Conservation (phyloP, 2,888 invertebrate species). For the Erebia epiphron region DNA sequence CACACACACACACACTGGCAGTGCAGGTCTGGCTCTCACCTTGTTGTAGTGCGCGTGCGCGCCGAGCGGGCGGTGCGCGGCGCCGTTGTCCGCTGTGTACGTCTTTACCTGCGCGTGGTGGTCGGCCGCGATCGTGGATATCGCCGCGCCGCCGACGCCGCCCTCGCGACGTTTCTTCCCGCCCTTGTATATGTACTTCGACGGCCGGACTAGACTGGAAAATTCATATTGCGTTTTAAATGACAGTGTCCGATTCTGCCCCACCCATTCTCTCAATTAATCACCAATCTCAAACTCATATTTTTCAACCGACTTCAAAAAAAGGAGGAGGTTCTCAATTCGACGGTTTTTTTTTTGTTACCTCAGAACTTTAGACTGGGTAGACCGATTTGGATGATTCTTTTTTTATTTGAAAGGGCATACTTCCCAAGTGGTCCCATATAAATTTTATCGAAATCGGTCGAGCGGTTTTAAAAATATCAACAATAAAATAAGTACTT, state of each 20-base stretch:
- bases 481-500: no score
- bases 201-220: conserved; percentile 74
- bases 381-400: no score
- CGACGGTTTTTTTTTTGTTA: no score
- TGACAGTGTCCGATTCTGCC: neutral
- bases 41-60: conserved; percentile 95
- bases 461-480: no score
- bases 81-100: conserved; percentile 96
- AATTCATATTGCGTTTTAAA: neutral
- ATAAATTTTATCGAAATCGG: no score
- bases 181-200: conserved; percentile 75
- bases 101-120: conserved; percentile 96
- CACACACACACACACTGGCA: conserved; percentile 7
- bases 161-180: conserved; percentile 75
- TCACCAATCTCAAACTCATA: no score
- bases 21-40: conserved; percentile 86
- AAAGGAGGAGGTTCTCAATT: no score
- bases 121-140: conserved; percentile 80
- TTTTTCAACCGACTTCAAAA: no score
- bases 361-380: no score
- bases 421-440: no score
- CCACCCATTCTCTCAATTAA: no score
- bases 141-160: conserved; percentile 68
- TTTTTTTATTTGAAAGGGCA: no score
- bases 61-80: conserved; percentile 89